Evolutionary conservation across 2,113 vertebrate genomes (phyloP), one percentile per base, ranked within the genome.

Genomic region (Mesoclemmys tuberculata): DNA sequence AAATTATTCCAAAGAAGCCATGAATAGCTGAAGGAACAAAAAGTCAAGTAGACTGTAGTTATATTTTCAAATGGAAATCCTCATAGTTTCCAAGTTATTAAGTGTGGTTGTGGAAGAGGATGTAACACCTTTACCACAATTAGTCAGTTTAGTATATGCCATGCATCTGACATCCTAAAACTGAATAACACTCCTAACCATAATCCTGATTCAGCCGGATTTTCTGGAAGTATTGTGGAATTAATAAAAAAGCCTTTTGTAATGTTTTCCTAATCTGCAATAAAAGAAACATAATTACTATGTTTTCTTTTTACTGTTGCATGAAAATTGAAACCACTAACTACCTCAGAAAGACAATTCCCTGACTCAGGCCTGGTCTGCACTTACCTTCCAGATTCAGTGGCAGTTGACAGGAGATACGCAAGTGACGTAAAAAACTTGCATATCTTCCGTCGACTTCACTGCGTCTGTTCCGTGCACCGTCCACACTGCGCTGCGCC

Each of bases 251-350:
- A 93, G 26, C 31, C 55, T 80, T 89, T 27, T 90, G 81, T 61
- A 92, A 95, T 93, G 54, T 95, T 96, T 97, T 96, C 87, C 79
- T 84, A 84, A 98, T 77, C 64, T 51, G 7, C 46, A 91, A 87
- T 44, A 92, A 87, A 96, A 75, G 93, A 96, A 94, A 93, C n/a
- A 88, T n/a, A 94, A 58, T 92, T 93, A 89, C 68, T 80, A 38
- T 95, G 61, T 41, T 96, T 96, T 95, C 79, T 83, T 91, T 95
- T 95, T 95, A 95, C 27, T 90, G 44, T 93, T 87, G 86, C 58
- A 52, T 95, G 85, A 48, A 97, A 95, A 96, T 52, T 94, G 87
- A 97, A 96, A 94, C 86, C 8, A 21, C 91, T 96, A 97, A 95
- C 82, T 81, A 91, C 78, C 61, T 96, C 88, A 94, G 90, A 96